Evolutionary conservation across 2,797 vertebrate species (phyloP).

Genomic region (Sphaeramia orbicularis): DNA sequence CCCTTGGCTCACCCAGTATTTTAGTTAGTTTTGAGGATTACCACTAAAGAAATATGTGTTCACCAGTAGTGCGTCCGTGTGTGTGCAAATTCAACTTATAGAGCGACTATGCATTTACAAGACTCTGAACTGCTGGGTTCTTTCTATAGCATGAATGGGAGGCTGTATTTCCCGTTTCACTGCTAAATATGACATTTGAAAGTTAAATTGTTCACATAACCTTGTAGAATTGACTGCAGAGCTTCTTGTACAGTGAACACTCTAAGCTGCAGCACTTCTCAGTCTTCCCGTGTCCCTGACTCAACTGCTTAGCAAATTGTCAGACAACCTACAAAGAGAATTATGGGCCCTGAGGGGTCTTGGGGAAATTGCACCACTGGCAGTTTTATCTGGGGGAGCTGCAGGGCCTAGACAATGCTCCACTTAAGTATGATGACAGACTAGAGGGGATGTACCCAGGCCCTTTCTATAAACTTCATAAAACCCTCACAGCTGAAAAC

Average conservation of each 20-base stretch:
- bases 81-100: too few species aligned
- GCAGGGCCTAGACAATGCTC: constrained; percentile 76
- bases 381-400: constrained; percentile 81
- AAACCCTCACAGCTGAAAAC: constrained; percentile 72
- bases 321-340: constrained; percentile 84
- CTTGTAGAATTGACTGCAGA: constrained; percentile 48
- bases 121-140: neutral
- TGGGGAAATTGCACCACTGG: constrained; percentile 82
- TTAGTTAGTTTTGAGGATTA: constrained; percentile 38
- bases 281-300: constrained; percentile 68
- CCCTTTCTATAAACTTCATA: constrained; percentile 72
- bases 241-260: constrained; percentile 45
- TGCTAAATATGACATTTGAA: constrained; percentile 34
- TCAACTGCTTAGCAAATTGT: constrained; percentile 83
- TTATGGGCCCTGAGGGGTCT: constrained; percentile 82
- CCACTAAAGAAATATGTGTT: constrained; percentile 42
- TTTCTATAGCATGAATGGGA: constrained; percentile 2
- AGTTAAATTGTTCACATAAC: constrained; percentile 43
- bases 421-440: constrained; percentile 83
- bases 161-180: constrained; percentile 15
- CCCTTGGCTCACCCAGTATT: constrained; percentile 19
- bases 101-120: constrained; percentile 11
- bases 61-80: constrained; percentile 24
- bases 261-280: constrained; percentile 53
- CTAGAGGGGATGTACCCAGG: constrained; percentile 73